These are phyloP conservation scores for Choloepus didactylus DNA, from an alignment of 2,797 vertebrate genomes.

Conservation along the genomic window DNA sequence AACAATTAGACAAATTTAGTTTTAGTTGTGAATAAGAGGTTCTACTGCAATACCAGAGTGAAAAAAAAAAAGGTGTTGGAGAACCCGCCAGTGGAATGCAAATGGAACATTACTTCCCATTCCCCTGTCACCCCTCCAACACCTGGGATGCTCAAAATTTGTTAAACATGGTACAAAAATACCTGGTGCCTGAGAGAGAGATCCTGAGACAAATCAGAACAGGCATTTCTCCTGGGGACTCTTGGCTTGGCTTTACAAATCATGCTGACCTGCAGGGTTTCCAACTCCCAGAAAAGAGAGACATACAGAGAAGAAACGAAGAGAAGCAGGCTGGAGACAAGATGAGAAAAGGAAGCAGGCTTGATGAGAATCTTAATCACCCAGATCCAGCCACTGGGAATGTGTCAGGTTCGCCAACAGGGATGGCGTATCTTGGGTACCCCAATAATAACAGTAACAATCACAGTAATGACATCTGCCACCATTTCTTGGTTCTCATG, in stretches of 20 bases:
- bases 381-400: background rate
- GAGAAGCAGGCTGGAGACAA: background rate
- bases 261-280: slow-evolving; percentile 35
- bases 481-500: background rate
- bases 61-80: background rate
- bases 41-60: background rate
- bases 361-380: background rate
- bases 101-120: background rate
- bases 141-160: background rate
- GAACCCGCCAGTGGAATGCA: background rate
- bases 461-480: background rate
- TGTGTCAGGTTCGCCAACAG: background rate
- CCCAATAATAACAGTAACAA: background rate
- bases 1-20: background rate
- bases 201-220: slow-evolving; percentile 40
- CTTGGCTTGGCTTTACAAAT: slow-evolving; percentile 58
- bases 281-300: background rate
- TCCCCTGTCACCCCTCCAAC: background rate
- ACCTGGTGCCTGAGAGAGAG: background rate
- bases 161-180: fast-evolving
- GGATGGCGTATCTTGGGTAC: background rate
- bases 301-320: background rate
- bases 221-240: background rate
- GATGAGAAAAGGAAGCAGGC: background rate
- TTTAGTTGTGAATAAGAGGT: background rate